Percentiles rank a stretch among this genome's conserved stretches.
These are phyloP conservation scores for Falco rusticolus DNA, from an alignment of 2,797 vertebrate species.

Conservation along the genomic window DNA sequence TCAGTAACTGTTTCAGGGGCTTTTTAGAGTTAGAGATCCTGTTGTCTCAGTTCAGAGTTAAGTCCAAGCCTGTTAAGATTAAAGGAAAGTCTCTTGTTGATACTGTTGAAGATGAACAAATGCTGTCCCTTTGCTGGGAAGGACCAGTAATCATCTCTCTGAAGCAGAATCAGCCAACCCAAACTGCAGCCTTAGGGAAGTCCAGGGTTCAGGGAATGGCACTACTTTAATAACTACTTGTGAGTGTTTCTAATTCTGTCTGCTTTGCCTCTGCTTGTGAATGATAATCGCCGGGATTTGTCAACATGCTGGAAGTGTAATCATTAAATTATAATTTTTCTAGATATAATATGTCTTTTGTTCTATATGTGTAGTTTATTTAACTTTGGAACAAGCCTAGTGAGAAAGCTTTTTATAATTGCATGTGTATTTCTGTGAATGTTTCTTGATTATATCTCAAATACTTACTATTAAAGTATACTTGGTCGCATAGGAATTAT, in stretches of 20 bases:
- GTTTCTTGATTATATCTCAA: conserved; percentile 8
- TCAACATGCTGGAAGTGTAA: not conserved
- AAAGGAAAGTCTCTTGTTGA: not conserved
- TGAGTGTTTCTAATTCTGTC: not conserved
- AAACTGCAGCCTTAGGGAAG: not conserved
- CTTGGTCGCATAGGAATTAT: not conserved
- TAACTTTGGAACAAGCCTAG: not conserved
- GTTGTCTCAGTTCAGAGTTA: not conserved
- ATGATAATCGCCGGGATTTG: not conserved
- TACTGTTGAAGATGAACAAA: not conserved
- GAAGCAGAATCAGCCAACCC: not conserved
- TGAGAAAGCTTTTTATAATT: conserved; percentile 18
- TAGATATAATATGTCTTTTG: not conserved
- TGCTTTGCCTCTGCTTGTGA: not conserved
- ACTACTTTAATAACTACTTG: not conserved
- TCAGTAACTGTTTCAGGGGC: not conserved
- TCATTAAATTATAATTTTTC: conserved; percentile 14
- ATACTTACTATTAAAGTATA: not conserved
- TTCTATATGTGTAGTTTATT: not conserved
- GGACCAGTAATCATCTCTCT: not conserved
- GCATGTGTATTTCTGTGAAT: not conserved
- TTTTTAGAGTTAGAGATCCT: not conserved
- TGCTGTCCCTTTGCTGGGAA: not conserved
- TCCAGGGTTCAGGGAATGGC: not conserved
- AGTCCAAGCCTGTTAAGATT: not conserved